A percentile compares a stretch with the other conserved stretches of the same genome.
Conservation (phyloP, 2,797 vertebrate genomes). For the Leptodactylus fallax region DNA sequence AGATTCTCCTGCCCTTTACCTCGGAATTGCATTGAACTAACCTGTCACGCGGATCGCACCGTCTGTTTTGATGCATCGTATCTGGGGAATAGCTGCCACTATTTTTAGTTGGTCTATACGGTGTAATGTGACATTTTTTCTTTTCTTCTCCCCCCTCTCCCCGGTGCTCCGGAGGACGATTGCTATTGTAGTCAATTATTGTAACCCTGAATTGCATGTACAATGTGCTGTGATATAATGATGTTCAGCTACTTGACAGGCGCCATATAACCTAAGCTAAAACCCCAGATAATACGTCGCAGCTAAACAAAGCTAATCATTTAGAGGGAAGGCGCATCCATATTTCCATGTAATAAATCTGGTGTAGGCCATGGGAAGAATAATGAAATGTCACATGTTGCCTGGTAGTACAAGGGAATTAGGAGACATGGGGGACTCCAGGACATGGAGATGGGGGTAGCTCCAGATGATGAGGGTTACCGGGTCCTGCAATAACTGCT, state of each 20-base stretch:
- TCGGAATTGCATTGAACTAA: slow-evolving; percentile 33
- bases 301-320: slow-evolving; percentile 24
- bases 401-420: slow-evolving; percentile 5
- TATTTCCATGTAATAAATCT: slow-evolving; percentile 35
- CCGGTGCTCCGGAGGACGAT: slow-evolving; percentile 25
- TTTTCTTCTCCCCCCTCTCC: neutral
- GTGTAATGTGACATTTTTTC: neutral
- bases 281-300: slow-evolving; percentile 15
- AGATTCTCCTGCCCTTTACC: slow-evolving; percentile 38
- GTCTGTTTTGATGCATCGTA: slow-evolving; percentile 30
- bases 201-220: slow-evolving; percentile 25
- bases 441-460: neutral
- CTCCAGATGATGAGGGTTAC: slow-evolving; percentile 36
- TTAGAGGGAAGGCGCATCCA: neutral
- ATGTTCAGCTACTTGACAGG: slow-evolving; percentile 24
- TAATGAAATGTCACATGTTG: slow-evolving; percentile 36
- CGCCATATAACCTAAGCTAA: neutral
- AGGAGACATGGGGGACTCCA: neutral
- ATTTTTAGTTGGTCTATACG: slow-evolving; percentile 29
- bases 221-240: slow-evolving; percentile 23
- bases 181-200: slow-evolving; percentile 44
- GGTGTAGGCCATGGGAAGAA: neutral
- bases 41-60: slow-evolving; percentile 27
- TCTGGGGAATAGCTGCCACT: slow-evolving; percentile 37
- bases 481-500: neutral